Percentiles rank a stretch among this genome's conserved stretches.
These are phyloP conservation scores for Anas bernieri DNA, from an alignment of 2,797 vertebrate genomes.

Conservation along the genomic window DNA sequence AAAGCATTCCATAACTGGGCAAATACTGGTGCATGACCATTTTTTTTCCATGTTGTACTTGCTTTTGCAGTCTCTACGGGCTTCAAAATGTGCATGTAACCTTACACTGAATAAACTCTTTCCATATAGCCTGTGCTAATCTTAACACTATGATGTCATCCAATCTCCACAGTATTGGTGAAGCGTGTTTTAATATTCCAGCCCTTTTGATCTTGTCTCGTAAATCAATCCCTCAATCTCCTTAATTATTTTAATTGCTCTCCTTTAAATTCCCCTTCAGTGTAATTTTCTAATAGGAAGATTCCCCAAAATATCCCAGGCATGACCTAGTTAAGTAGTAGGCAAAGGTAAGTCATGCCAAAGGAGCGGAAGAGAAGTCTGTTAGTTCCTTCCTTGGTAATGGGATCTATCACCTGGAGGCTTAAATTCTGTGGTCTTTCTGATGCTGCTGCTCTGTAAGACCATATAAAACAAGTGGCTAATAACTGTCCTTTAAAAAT, in stretches of 20 bases:
- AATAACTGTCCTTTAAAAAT: background rate
- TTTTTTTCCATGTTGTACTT: background rate
- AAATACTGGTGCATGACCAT: background rate
- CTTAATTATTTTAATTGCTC: conserved; percentile 72
- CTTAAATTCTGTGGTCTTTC: background rate
- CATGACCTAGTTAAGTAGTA: conserved; percentile 33
- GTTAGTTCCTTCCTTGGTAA: background rate
- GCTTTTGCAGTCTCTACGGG: background rate
- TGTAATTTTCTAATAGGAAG: conserved; percentile 59
- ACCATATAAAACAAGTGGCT: background rate
- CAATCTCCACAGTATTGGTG: conserved; percentile 38
- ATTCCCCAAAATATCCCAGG: conserved; percentile 49
- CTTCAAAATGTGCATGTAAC: background rate
- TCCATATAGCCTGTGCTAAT: conserved; percentile 27
- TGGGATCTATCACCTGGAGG: background rate
- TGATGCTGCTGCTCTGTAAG: background rate
- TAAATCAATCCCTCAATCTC: conserved; percentile 61
- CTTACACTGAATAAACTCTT: conserved; percentile 23
- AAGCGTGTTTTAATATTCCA: conserved; percentile 61
- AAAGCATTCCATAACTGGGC: background rate
- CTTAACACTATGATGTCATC: conserved; percentile 51
- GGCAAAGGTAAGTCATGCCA: background rate
- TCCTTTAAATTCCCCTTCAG: conserved; percentile 44
- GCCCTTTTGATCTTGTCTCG: conserved; percentile 60
- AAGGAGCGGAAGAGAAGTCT: conserved; percentile 14